Evolutionary conservation across 2,797 vertebrate genomes (phyloP).

Genomic region (Meda fulgida): DNA sequence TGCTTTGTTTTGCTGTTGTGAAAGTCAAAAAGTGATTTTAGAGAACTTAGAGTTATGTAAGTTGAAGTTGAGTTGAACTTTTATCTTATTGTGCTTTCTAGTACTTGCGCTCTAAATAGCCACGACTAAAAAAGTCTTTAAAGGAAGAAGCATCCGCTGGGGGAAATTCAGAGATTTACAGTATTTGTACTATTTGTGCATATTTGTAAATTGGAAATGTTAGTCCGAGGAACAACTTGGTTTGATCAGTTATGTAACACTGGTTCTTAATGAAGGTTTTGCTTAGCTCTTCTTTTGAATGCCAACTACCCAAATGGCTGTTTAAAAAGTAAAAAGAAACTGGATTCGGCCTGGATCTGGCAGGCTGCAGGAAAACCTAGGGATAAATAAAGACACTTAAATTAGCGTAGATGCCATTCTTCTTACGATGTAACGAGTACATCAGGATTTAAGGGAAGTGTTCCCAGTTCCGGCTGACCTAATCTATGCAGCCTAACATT

Average conservation of each 20-base stretch:
- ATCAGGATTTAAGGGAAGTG: too few species aligned
- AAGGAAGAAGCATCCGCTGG: background rate
- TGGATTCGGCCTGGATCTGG: too few species aligned
- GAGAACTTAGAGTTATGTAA: background rate
- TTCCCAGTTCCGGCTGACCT: too few species aligned
- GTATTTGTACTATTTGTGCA: background rate
- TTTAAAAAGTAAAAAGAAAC: too few species aligned
- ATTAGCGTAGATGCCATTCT: too few species aligned
- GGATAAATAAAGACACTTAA: too few species aligned
- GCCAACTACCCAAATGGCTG: background rate
- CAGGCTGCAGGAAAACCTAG: too few species aligned
- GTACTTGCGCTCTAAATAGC: background rate
- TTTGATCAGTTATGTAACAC: slow-evolving; percentile 19
- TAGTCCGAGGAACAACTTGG: background rate
- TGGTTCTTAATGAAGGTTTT: slow-evolving; percentile 1
- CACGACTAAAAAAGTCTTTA: background rate
- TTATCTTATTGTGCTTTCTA: background rate
- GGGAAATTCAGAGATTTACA: background rate
- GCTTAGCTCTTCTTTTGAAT: slow-evolving; percentile 2
- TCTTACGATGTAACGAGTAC: too few species aligned
- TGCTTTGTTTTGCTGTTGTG: slow-evolving; percentile 3
- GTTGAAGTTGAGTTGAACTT: background rate
- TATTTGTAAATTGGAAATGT: background rate
- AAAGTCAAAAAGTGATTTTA: slow-evolving; percentile 2
- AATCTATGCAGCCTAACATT: too few species aligned